Percentiles rank a stretch among this genome's conserved stretches.
These are phyloP conservation scores for Microplitis manilae DNA, from an alignment of 2,888 invertebrate species.

Conservation along the genomic window DNA sequence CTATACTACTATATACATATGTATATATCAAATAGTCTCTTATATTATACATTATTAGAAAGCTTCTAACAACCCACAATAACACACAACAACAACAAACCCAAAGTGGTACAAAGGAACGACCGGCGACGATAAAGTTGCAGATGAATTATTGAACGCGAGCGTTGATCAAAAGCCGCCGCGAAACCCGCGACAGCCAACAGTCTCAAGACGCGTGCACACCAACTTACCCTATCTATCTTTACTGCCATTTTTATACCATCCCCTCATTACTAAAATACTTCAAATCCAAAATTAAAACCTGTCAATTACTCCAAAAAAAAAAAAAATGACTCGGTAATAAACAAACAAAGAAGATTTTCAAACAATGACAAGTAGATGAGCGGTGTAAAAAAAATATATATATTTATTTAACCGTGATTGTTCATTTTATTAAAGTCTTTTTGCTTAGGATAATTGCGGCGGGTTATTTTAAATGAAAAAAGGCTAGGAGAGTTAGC, in stretches of 20 bases:
- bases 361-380: too few relatives aligned
- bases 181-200: slow-evolving; percentile 53
- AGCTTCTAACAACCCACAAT: neutral
- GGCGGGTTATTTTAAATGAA: slow-evolving; percentile 1
- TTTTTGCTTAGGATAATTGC: neutral
- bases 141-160: slow-evolving; percentile 64
- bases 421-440: neutral
- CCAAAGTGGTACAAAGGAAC: slow-evolving; percentile 48
- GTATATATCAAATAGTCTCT: neutral
- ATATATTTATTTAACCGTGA: neutral
- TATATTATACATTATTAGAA: neutral
- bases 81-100: slow-evolving; percentile 41
- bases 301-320: too few relatives aligned
- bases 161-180: slow-evolving; percentile 62
- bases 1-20: neutral
- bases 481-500: neutral
- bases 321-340: too few relatives aligned
- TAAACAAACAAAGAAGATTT: too few relatives aligned
- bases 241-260: neutral
- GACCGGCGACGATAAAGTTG: slow-evolving; percentile 57
- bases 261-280: neutral
- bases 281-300: neutral
- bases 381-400: neutral
- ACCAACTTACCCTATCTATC: slow-evolving; percentile 21
- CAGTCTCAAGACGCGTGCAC: slow-evolving; percentile 49